phyloP scores from a whole-genome alignment of 1,140 invertebrate species.

The Dreissena polymorpha region DNA sequence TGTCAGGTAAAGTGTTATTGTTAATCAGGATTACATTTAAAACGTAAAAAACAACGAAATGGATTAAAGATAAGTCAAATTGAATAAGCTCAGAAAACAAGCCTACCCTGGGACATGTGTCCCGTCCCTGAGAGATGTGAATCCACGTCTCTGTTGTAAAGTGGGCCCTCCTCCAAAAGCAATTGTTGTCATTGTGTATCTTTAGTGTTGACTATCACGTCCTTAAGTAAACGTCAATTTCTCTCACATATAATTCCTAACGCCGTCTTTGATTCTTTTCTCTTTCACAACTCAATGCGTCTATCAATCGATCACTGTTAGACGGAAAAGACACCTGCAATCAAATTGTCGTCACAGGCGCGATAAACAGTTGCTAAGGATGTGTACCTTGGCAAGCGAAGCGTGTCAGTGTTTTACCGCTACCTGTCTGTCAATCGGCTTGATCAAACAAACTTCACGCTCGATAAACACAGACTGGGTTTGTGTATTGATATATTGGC shows the following conservation, averaged over 20 bases:
- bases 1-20: too few relatives aligned
- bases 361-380: slow-evolving; percentile 58
- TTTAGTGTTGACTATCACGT: neutral
- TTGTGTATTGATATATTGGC: neutral
- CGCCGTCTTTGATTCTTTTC: neutral
- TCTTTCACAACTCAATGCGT: too few relatives aligned
- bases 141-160: slow-evolving; percentile 75
- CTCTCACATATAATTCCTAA: neutral
- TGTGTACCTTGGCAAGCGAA: slow-evolving; percentile 32
- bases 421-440: slow-evolving; percentile 42
- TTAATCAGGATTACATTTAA: too few relatives aligned
- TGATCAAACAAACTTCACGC: slow-evolving; percentile 34
- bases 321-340: neutral
- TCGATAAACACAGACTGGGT: slow-evolving; percentile 18
- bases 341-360: slow-evolving; percentile 36
- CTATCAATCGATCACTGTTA: neutral
- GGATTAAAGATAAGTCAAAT: too few relatives aligned
- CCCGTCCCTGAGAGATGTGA: slow-evolving; percentile 76
- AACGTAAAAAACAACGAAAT: too few relatives aligned
- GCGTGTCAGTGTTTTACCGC: slow-evolving; percentile 24
- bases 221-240: neutral
- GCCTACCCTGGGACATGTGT: slow-evolving; percentile 79
- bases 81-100: too few relatives aligned
- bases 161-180: slow-evolving; percentile 78
- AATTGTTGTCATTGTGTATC: slow-evolving; percentile 76